phyloP scores from a whole-genome alignment of 2,797 vertebrate species.

The Nyctibius grandis region DNA sequence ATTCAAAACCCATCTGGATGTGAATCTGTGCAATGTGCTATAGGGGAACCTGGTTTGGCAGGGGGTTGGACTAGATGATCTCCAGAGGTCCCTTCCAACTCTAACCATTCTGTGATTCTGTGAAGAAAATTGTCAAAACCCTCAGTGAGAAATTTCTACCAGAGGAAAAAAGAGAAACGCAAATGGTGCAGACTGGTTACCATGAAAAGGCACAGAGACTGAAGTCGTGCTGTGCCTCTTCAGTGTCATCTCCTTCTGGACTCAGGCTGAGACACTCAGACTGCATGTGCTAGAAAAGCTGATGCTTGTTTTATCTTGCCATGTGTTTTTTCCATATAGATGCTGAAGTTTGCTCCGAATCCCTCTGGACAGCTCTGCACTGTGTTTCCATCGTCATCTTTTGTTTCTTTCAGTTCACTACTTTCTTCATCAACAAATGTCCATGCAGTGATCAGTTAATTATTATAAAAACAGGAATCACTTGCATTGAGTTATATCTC shows the following conservation, averaged over 20 bases:
- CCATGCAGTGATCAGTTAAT: not conserved
- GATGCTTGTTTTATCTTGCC: not conserved
- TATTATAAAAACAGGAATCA: not conserved
- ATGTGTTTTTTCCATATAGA: not conserved
- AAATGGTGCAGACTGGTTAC: slow-evolving; percentile 4
- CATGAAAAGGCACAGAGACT: not conserved
- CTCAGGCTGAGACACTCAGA: not conserved
- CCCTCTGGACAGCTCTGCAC: not conserved
- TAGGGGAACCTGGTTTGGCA: no score
- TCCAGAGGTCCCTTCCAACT: no score
- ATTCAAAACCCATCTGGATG: no score
- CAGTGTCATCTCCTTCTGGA: not conserved
- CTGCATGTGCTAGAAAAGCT: not conserved
- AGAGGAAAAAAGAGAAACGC: slow-evolving; percentile 29
- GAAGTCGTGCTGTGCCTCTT: not conserved
- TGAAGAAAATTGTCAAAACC: slow-evolving; percentile 62
- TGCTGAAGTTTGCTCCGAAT: not conserved
- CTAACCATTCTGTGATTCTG: no score
- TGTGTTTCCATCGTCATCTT: not conserved
- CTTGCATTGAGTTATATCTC: not conserved
- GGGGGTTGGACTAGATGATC: no score
- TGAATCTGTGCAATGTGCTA: no score
- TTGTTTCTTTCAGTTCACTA: not conserved
- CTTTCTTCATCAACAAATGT: not conserved
- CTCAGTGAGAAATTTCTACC: slow-evolving; percentile 48